Evolutionary conservation across 2,888 invertebrate genomes (phyloP), one percentile per base, ranked within the genome.

Genomic region (Drosophila austrosaltans): DNA sequence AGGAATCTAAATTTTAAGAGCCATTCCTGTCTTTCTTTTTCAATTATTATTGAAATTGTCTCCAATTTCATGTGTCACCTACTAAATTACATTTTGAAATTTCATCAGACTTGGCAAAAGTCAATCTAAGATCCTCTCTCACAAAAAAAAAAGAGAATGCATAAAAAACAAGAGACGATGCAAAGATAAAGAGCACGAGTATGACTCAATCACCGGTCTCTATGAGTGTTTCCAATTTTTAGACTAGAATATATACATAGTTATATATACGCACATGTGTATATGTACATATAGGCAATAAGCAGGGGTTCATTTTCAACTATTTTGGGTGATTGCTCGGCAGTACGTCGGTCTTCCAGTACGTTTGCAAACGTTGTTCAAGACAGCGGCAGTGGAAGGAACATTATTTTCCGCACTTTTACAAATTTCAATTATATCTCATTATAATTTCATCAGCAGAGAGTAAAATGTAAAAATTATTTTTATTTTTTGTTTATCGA

Each of bases 381-480:
- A 25, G 48, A 25, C 22, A 10, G 48, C 4, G 4, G 25, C 8
- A 8, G 16, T 16, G 16, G 16, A 16, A 16, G 16, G 36, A 36
- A 10, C 48, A 25, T 25, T 16, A 16, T 5, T 25, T 12, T 48
- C 7, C 48, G 8, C 22, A 4, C 22, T 48, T 48, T 22, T 48
- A 20, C 2, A 12, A 25, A 12, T 4, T 25, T 48, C 25, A 22
- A 48, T 25, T 10, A 48, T 25, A 25, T 25, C 16, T 1, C 10
- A 2, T 48, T 48, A 25, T 25, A 48, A 48, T 25, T 48, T 48
- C 44, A 48, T 25, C 22, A 48, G 48, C 22, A 48, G 48, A 48
- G 22, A 12, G 28, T 28, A 53, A 28, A 44, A 16, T 20, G 20
- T 30, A 30, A 30, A 30, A 30, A 16, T 16, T 16, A 16, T 16